Evolutionary conservation across 2,797 vertebrate species (phyloP).

Genomic region (Pelobates cultripes): DNA sequence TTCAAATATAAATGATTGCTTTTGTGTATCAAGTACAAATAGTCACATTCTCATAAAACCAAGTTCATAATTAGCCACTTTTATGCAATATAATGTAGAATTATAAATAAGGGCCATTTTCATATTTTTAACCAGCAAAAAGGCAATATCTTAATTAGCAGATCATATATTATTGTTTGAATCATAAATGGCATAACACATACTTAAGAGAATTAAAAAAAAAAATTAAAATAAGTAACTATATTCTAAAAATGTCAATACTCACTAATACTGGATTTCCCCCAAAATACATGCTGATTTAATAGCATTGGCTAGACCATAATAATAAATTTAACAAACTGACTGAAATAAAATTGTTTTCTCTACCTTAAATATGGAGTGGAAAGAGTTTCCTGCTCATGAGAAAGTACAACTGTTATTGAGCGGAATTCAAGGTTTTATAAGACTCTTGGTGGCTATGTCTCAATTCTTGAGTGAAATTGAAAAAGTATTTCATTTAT

Average conservation of each 20-base stretch:
- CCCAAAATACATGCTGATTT: background rate
- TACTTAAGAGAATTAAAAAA: no score
- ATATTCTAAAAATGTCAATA: background rate
- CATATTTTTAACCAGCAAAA: no score
- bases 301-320: background rate
- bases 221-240: no score
- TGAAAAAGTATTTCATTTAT: background rate
- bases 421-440: background rate
- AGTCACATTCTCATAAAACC: no score
- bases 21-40: no score
- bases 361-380: background rate
- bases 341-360: background rate
- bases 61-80: no score
- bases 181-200: no score
- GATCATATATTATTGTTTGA: no score
- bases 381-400: background rate
- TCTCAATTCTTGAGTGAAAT: constrained; percentile 1
- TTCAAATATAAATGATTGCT: no score
- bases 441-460: background rate
- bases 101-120: no score
- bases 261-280: background rate
- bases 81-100: no score
- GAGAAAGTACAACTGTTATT: background rate
- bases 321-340: background rate
- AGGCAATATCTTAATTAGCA: no score